These are phyloP conservation scores for Chrysemys picta DNA, from an alignment of 2,113 vertebrate species.

Conservation along the genomic window DNA sequence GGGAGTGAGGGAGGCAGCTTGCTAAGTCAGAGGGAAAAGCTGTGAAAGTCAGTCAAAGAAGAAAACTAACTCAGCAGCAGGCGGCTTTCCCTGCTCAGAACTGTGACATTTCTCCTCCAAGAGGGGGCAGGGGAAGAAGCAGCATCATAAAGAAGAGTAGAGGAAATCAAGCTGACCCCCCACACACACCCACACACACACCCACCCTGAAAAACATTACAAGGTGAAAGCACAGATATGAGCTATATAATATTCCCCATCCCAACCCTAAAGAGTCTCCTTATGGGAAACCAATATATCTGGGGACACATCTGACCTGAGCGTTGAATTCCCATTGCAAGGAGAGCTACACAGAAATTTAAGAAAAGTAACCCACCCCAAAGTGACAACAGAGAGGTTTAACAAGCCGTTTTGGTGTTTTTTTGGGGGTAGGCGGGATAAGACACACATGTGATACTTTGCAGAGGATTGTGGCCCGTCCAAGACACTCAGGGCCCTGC, in stretches of 20 bases:
- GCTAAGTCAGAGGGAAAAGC: not conserved
- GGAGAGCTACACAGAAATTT: not conserved
- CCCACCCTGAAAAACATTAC: not conserved
- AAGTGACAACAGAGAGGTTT: not conserved
- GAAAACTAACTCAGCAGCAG: not conserved
- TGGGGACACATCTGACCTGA: conserved; percentile 10
- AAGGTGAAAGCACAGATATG: not conserved
- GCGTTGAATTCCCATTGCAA: not conserved
- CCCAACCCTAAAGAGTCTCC: not conserved
- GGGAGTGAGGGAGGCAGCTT: not conserved
- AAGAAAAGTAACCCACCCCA: not conserved
- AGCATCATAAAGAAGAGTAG: not conserved
- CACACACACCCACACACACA: too few species aligned
- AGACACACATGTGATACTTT: conserved; percentile 10
- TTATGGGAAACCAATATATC: not conserved
- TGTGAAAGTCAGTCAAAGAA: not conserved
- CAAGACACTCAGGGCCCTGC: not conserved
- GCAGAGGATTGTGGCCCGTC: not conserved
- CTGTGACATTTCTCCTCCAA: not conserved
- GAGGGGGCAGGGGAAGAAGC: not conserved
- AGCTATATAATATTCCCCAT: not conserved
- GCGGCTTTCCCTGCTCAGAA: not conserved
- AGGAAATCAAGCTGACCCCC: not conserved
- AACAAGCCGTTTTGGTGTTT: conserved; percentile 1
- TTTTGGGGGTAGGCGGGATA: not conserved